A percentile compares a stretch with the other conserved stretches of the same genome.
Conservation (phyloP, 1,140 invertebrate genomes). For the Drosophila tristis region DNA sequence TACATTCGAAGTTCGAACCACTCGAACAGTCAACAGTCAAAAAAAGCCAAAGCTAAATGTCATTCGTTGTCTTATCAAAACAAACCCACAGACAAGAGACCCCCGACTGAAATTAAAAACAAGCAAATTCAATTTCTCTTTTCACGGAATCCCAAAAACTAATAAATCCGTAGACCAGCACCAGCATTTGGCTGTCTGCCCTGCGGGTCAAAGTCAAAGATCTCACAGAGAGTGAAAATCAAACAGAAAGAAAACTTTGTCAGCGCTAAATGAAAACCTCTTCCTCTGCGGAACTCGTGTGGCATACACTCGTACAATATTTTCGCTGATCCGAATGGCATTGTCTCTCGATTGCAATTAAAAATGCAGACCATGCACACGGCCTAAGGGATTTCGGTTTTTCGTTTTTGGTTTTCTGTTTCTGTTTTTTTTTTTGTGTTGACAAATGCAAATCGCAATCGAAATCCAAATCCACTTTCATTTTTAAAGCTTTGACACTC, state of each 20-base stretch:
- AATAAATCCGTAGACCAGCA: conserved; percentile 62
- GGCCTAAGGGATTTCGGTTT: conserved; percentile 43
- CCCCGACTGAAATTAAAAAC: not conserved
- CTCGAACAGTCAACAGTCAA: not conserved
- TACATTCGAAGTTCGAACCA: conserved; percentile 7
- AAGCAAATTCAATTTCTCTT: conserved; percentile 61
- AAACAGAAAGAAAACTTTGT: conserved; percentile 34
- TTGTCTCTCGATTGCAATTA: conserved; percentile 35
- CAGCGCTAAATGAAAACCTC: conserved; percentile 23
- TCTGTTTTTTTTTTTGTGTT: conserved; percentile 7
- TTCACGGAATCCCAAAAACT: conserved; percentile 50
- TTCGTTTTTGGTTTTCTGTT: conserved; percentile 20
- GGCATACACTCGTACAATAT: not conserved
- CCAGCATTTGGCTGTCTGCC: conserved; percentile 38
- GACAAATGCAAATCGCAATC: conserved; percentile 21
- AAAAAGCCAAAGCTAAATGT: conserved; percentile 35
- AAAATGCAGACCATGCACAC: conserved; percentile 70
- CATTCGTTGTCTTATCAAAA: conserved; percentile 46
- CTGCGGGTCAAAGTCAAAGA: conserved; percentile 53
- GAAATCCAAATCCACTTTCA: conserved; percentile 44
- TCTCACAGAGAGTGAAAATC: conserved; percentile 34
- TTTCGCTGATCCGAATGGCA: conserved; percentile 31
- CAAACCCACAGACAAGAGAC: conserved; percentile 23
- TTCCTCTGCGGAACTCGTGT: conserved; percentile 11
- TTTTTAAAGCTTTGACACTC: conserved; percentile 35